Conservation (phyloP, 2,888 invertebrate genomes). For the Muschampia plurimacula region DNA sequence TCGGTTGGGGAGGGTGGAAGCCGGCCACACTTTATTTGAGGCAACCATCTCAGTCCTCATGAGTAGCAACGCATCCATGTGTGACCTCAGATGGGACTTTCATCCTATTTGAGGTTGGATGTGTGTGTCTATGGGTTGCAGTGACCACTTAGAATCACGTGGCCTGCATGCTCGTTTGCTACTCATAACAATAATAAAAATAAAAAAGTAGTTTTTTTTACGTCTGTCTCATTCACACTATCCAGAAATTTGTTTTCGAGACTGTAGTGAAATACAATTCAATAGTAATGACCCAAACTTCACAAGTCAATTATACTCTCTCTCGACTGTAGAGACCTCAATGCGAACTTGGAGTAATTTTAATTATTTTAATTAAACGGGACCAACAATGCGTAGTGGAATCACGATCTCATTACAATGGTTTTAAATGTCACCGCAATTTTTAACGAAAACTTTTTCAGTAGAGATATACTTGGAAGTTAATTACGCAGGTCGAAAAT, state of each 20-base stretch:
- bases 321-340: conserved; percentile 44
- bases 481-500: conserved; percentile 3
- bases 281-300: not conserved
- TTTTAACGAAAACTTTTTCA: conserved; percentile 2
- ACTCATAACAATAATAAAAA: too few species aligned
- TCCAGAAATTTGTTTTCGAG: not conserved
- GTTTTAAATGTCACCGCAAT: not conserved
- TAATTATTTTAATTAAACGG: conserved; percentile 50
- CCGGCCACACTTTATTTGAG: too few species aligned
- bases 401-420: conserved; percentile 19
- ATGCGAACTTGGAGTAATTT: conserved; percentile 11
- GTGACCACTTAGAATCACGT: too few species aligned
- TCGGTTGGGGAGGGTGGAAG: too few species aligned
- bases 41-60: too few species aligned
- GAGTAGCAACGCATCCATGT: too few species aligned
- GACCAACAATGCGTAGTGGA: conserved; percentile 43
- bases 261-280: not conserved
- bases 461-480: conserved; percentile 16
- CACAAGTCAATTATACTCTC: conserved; percentile 55
- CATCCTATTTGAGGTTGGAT: too few species aligned
- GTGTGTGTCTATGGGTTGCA: too few species aligned
- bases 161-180: too few species aligned
- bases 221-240: too few species aligned
- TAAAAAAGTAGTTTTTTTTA: too few species aligned
- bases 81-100: too few species aligned